Percentiles rank a stretch among this genome's conserved stretches.
Conservation (phyloP, 1,140 invertebrate species). For the Drosophila pandora region DNA sequence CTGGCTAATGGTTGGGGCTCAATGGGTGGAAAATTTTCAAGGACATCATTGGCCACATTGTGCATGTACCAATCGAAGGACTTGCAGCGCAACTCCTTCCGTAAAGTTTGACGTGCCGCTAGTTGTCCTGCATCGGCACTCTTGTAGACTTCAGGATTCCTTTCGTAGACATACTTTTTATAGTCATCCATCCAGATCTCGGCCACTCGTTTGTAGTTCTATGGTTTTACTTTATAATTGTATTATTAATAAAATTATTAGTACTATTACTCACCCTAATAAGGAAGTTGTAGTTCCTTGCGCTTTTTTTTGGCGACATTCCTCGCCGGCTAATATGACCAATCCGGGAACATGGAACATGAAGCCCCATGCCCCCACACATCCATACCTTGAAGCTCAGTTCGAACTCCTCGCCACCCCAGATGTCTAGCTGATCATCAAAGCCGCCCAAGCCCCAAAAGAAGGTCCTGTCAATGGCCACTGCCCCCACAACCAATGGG, state of each 20-base stretch:
- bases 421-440: constrained; percentile 94
- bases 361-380: constrained; percentile 95
- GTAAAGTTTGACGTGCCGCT: not conserved
- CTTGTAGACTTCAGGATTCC: constrained; percentile 86
- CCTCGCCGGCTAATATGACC: constrained; percentile 89
- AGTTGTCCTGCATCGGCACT: constrained; percentile 88
- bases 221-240: constrained; percentile 63
- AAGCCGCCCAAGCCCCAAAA: constrained; percentile 98
- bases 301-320: constrained; percentile 93
- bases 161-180: constrained; percentile 89
- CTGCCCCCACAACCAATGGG: constrained; percentile 96
- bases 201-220: constrained; percentile 90
- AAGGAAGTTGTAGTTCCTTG: constrained; percentile 85
- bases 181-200: constrained; percentile 97
- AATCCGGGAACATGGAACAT: constrained; percentile 95
- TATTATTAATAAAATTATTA: no score
- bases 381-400: constrained; percentile 97
- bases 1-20: constrained; percentile 88
- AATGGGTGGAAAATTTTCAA: constrained; percentile 90
- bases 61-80: constrained; percentile 94
- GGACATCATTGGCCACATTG: constrained; percentile 91
- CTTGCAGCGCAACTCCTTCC: constrained; percentile 89
- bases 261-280: constrained; percentile 43
- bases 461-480: constrained; percentile 95
- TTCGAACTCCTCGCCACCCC: constrained; percentile 99